Evolutionary conservation across 1,140 invertebrate genomes (phyloP).

Genomic region (Colletes gigas): DNA sequence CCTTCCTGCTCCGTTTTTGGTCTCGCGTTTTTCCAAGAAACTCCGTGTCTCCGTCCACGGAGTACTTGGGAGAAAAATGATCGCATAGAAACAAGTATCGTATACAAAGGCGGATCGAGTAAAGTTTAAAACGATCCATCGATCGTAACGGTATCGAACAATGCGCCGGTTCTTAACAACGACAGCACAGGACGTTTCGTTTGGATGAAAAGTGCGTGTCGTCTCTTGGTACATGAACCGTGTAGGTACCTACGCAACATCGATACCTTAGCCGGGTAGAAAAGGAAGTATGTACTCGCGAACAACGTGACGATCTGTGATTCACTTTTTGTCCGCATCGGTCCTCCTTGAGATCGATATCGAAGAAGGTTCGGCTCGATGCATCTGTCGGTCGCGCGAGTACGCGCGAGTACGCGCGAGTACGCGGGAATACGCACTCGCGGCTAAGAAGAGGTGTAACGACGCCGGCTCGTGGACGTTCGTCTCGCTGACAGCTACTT

Average conservation of each 20-base stretch:
- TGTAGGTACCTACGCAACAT: neutral
- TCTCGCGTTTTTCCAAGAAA: no score
- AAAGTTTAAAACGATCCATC: no score
- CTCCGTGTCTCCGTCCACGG: no score
- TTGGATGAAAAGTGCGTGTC: neutral
- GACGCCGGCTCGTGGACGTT: conserved; percentile 45
- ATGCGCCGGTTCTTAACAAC: no score
- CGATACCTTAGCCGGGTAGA: neutral
- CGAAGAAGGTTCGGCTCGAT: neutral
- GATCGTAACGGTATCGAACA: neutral
- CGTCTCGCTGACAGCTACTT: conserved; percentile 66
- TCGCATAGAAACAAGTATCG: no score
- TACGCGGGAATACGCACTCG: conserved; percentile 17
- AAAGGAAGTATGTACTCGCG: neutral
- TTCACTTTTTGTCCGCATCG: conserved; percentile 13
- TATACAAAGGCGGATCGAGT: no score
- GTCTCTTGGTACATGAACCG: neutral
- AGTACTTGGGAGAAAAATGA: no score
- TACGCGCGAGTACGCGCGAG: conserved; percentile 39
- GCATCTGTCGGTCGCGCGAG: neutral
- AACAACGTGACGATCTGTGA: neutral
- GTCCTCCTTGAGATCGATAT: conserved; percentile 17
- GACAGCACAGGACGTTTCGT: neutral
- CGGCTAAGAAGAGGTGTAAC: conserved; percentile 43
- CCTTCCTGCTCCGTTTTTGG: no score